Evolutionary conservation across 2,888 invertebrate species (phyloP).

Genomic region (Temnothorax unifasciatus): DNA sequence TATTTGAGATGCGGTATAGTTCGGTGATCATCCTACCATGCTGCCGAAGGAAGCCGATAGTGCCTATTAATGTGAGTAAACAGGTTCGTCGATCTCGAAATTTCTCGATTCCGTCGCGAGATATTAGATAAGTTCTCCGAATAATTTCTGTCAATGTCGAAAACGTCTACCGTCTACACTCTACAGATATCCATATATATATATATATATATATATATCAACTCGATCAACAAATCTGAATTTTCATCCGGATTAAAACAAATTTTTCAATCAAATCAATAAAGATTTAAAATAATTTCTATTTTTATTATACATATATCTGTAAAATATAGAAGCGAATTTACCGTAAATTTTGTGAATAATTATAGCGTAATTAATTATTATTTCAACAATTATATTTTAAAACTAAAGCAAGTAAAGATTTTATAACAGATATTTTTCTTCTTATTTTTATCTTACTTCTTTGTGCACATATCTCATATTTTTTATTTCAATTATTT

Average conservation of each 20-base stretch:
- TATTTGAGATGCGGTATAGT: slow-evolving; percentile 47
- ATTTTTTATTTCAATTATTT: not conserved
- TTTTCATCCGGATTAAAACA: not conserved
- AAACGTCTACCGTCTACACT: not conserved
- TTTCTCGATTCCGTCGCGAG: slow-evolving; percentile 8
- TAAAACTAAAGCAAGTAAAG: not conserved
- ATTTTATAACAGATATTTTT: not conserved
- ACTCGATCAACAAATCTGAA: not conserved
- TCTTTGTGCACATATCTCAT: not conserved
- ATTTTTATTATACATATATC: slow-evolving; percentile 8
- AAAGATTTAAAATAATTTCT: not conserved
- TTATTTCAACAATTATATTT: not conserved
- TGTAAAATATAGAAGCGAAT: not conserved
- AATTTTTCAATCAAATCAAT: not conserved
- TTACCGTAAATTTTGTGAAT: not conserved
- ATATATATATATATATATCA: not conserved
- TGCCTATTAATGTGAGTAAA: slow-evolving; percentile 46
- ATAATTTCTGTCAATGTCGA: slow-evolving; percentile 27
- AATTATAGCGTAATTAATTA: not conserved
- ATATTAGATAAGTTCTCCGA: slow-evolving; percentile 18
- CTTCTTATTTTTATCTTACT: not conserved
- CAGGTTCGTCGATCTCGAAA: slow-evolving; percentile 40
- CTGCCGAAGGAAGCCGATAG: slow-evolving; percentile 15
- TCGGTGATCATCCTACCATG: slow-evolving; percentile 35
- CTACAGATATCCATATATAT: not conserved